Base-by-base conservation (phyloP, 1,140 invertebrate species). In the Asobara japonica region DNA sequence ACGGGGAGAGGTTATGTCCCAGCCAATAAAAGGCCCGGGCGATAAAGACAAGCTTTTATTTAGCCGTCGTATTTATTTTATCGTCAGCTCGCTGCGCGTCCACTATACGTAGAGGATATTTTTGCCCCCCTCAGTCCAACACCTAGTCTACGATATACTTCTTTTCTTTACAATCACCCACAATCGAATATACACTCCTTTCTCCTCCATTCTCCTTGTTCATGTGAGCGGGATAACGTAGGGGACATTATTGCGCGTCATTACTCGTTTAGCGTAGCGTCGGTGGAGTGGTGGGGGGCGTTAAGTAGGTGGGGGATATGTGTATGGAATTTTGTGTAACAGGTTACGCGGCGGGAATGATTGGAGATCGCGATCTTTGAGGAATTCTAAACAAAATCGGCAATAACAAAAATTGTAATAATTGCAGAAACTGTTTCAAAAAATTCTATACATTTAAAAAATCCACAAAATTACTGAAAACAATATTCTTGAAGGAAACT, bases 1-100 rank as follows among this genome's bases (percentile, higher is more conserved):
- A 13, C n/a, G 41, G 60, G 10, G 56, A 4, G 60, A 31, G 60
- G 60, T 29, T n/a, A 27, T 66, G 38, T 25, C 36, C 36, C 22
- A 30, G 27, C 68, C 69, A 60, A 74, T 74, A 74, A 74, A 74
- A 66, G 64, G 51, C 68, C 64, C 31, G 33, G 36, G 60, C 68
- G 69, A 71, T 71, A 74, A 74, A 74, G 65, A 71, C 69, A 65
- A 74, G 64, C 73, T 74, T 74, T 74, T 74, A 74, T 74, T 70
- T 65, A 71, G 51, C 69, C 64, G 64, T 74, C 68, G 69, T 70
- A 74, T 74, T 70, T 74, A 70, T 74, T 74, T 74, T 74, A 74
- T 74, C 73, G 69, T 51, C 48, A 69, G 18, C 33, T 25, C 25
- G 64, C 33, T 41, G 64, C 16, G 41, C 18, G 51, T 56, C 51